These are phyloP conservation scores for Ommatoiulus sabulosus DNA, from an alignment of 2,888 invertebrate species.

Conservation along the genomic window DNA sequence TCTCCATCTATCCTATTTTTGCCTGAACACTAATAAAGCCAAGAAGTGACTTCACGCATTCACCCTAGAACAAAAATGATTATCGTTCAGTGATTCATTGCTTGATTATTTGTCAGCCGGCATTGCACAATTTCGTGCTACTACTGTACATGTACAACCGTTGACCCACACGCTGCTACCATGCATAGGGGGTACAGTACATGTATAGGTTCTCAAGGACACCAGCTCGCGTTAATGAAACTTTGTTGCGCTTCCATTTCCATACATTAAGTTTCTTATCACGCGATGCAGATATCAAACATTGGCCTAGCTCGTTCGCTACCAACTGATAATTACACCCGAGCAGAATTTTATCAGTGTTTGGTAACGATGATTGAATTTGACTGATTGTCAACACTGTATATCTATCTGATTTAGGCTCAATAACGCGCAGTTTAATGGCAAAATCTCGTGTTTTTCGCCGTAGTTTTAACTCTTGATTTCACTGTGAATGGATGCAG, in stretches of 20 bases:
- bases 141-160: constrained; percentile 3
- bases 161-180: not conserved
- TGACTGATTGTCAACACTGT: not conserved
- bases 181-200: not conserved
- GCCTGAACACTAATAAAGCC: not conserved
- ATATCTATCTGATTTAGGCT: not conserved
- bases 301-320: not conserved
- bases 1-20: not conserved
- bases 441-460: not conserved
- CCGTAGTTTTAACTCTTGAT: not conserved
- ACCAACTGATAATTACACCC: not conserved
- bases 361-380: not conserved
- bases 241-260: constrained; percentile 21
- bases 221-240: constrained; percentile 22
- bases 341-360: constrained; percentile 18
- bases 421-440: not conserved
- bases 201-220: not conserved
- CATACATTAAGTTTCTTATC: constrained; percentile 23
- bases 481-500: no score
- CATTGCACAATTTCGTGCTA: not conserved
- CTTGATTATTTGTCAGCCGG: not conserved
- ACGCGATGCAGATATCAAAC: not conserved
- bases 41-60: constrained; percentile 13
- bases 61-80: not conserved
- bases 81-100: not conserved